Evolutionary conservation across 2,113 vertebrate species (phyloP).

Genomic region (Hiodon alosoides): DNA sequence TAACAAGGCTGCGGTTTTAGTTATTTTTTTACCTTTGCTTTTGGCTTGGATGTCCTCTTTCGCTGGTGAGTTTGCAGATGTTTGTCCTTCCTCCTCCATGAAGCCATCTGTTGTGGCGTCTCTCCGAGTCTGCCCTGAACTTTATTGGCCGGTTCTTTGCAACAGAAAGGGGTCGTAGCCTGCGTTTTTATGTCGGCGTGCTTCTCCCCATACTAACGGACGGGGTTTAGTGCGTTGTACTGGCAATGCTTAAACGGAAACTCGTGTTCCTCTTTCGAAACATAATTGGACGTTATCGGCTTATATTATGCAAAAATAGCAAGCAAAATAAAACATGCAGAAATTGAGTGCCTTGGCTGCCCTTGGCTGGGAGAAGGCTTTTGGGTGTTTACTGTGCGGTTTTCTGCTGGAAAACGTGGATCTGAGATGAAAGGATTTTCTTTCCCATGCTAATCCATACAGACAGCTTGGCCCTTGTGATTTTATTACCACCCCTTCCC

Average conservation of each 20-base stretch:
- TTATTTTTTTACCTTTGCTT: background rate
- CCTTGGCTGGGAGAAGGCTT: constrained; percentile 24
- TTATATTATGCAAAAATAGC: constrained; percentile 27
- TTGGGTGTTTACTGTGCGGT: constrained; percentile 34
- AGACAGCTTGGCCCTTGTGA: constrained; percentile 64
- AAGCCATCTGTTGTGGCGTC: constrained; percentile 3
- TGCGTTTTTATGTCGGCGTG: background rate
- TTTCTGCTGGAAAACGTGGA: constrained; percentile 48
- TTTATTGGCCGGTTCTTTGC: background rate
- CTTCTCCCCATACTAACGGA: background rate
- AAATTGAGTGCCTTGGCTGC: constrained; percentile 9
- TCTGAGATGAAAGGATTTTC: constrained; percentile 67
- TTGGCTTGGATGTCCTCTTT: background rate
- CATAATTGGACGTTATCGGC: constrained; percentile 34
- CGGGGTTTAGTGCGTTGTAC: too few relatives aligned
- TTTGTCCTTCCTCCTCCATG: background rate
- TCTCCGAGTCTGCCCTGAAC: background rate
- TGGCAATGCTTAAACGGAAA: constrained; percentile 1
- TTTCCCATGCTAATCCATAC: constrained; percentile 62
- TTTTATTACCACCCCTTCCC: constrained; percentile 48
- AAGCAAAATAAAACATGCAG: background rate
- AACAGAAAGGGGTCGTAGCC: background rate
- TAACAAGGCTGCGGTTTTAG: background rate
- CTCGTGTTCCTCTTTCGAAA: constrained; percentile 12
- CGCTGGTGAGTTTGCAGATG: background rate